These are phyloP conservation scores for Proisotoma minuta DNA, from an alignment of 2,888 invertebrate species.

Conservation along the genomic window DNA sequence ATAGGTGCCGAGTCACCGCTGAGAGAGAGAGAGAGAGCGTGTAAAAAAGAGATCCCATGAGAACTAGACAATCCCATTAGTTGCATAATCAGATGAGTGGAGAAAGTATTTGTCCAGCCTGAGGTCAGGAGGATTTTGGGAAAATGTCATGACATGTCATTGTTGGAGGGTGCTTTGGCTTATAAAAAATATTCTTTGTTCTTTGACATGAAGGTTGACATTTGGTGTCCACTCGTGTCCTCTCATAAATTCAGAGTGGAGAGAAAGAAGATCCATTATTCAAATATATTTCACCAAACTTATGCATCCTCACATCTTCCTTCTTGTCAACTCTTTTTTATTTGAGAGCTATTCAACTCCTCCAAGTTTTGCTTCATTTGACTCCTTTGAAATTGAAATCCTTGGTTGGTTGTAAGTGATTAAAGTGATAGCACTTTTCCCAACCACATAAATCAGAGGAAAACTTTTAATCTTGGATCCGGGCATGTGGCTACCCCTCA, in stretches of 20 bases:
- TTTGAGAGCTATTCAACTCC: neutral
- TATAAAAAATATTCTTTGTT: slow-evolving; percentile 2
- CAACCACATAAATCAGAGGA: slow-evolving; percentile 1
- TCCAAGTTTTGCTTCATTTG: neutral
- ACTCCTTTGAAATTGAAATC: neutral
- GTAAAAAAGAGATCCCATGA: slow-evolving; percentile 11
- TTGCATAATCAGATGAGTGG: slow-evolving; percentile 7
- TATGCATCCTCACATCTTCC: slow-evolving; percentile 1
- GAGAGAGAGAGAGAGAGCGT: neutral
- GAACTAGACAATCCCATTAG: slow-evolving; percentile 28
- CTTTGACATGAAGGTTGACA: neutral
- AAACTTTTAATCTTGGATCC: slow-evolving; percentile 5
- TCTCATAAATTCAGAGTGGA: slow-evolving; percentile 2
- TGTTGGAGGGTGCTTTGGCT: neutral
- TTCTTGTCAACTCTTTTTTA: neutral
- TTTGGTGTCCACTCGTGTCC: slow-evolving; percentile 4
- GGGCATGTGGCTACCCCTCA: neutral
- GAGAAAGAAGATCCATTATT: neutral
- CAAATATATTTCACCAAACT: slow-evolving; percentile 4
- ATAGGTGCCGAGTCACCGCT: neutral
- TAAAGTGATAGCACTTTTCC: neutral
- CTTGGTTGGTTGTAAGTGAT: neutral
- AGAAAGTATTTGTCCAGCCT: neutral
- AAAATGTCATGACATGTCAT: neutral
- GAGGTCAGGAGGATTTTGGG: neutral